Evolutionary conservation across 2,888 invertebrate genomes (phyloP).

Genomic region (Peribatodes rhomboidaria): DNA sequence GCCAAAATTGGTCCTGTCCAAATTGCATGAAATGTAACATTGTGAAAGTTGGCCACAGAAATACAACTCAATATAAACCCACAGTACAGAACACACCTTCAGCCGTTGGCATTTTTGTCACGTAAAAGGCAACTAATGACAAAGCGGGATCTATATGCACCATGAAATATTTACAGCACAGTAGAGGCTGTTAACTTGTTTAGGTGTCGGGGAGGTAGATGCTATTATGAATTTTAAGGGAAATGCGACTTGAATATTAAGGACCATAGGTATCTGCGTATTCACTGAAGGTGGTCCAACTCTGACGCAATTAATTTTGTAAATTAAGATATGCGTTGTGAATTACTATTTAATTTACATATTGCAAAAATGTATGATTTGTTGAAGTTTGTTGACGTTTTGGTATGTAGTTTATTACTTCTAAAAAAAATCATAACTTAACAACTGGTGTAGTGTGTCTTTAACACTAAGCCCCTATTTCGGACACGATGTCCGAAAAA

Average conservation of each 20-base stretch:
- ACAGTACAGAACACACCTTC: conserved; percentile 2
- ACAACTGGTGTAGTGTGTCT: too few species aligned
- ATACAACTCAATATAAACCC: not conserved
- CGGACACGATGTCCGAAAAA: too few species aligned
- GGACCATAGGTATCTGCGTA: not conserved
- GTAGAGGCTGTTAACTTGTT: conserved; percentile 32
- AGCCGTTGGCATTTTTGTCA: conserved; percentile 20
- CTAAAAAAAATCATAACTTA: too few species aligned
- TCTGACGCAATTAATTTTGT: not conserved
- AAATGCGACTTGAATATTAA: conserved; percentile 31
- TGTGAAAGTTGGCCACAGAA: conserved; percentile 1
- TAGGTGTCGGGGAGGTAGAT: conserved; percentile 31
- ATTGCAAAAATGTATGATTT: too few species aligned
- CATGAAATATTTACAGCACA: conserved; percentile 30
- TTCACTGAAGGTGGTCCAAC: not conserved
- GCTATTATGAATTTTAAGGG: conserved; percentile 30
- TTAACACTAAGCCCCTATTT: too few species aligned
- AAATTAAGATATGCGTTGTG: not conserved
- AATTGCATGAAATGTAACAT: not conserved
- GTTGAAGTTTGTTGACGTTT: too few species aligned
- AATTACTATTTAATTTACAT: not conserved
- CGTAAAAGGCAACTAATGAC: conserved; percentile 36
- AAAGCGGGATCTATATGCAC: conserved; percentile 30
- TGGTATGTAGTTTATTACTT: too few species aligned
- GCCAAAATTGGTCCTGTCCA: not conserved